phyloP scores from a whole-genome alignment of 2,113 vertebrate species.

The Hydropotes inermis region DNA sequence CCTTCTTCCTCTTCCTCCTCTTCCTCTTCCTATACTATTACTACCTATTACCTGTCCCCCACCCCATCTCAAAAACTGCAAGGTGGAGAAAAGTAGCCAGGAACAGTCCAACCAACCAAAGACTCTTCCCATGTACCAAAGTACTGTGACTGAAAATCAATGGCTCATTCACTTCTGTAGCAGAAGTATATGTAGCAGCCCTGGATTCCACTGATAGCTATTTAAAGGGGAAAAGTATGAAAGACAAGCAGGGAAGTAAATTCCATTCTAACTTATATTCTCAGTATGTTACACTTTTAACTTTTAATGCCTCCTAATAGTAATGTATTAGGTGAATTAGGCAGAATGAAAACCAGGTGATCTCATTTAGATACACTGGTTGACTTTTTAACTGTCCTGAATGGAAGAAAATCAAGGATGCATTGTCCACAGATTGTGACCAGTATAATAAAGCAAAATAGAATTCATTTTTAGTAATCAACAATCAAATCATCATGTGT shows the following conservation, averaged over 20 bases:
- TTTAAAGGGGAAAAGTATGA: not conserved
- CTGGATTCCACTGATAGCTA: not conserved
- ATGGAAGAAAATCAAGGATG: slow-evolving; percentile 38
- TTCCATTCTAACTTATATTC: not conserved
- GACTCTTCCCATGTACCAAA: not conserved
- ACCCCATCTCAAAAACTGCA: not conserved
- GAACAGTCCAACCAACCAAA: not conserved
- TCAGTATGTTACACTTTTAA: not conserved
- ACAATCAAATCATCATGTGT: slow-evolving; percentile 37
- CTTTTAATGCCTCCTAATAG: not conserved
- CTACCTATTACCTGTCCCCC: not conserved
- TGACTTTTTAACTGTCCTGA: not conserved
- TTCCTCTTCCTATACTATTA: not conserved
- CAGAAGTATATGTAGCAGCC: not conserved
- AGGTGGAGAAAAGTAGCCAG: not conserved
- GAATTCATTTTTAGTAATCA: slow-evolving; percentile 61
- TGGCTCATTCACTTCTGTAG: not conserved
- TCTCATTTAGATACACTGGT: not conserved
- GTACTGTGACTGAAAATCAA: not conserved
- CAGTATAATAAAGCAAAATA: slow-evolving; percentile 52
- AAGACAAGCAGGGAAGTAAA: not conserved
- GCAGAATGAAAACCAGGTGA: not conserved
- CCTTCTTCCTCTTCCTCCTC: not conserved
- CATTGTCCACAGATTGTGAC: not conserved
- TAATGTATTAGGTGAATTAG: not conserved